Conservation (phyloP, 2,888 invertebrate species). For the Gari tellinella region DNA sequence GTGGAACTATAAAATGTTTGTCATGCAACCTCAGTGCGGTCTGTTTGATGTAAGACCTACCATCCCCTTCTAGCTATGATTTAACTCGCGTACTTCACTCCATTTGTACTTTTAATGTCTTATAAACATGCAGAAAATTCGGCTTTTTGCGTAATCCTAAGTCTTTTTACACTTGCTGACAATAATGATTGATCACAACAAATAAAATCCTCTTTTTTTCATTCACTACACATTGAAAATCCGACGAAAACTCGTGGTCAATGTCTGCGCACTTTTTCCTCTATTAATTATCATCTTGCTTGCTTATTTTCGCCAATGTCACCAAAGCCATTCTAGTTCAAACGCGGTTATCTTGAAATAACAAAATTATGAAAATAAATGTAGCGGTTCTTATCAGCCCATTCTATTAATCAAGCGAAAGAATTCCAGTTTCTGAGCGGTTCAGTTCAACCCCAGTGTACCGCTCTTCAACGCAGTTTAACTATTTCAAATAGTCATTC, state of each 20-base stretch:
- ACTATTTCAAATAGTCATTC: background rate
- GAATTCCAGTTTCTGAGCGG: background rate
- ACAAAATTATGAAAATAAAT: constrained; percentile 48
- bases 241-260: background rate
- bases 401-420: constrained; percentile 21
- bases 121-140: too few species aligned
- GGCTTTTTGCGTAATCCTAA: too few species aligned
- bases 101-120: too few species aligned
- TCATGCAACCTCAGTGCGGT: too few species aligned
- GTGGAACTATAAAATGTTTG: too few species aligned
- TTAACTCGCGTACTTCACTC: too few species aligned
- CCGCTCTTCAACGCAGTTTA: background rate
- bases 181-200: too few species aligned
- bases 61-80: too few species aligned
- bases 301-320: background rate
- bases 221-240: too few species aligned
- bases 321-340: background rate
- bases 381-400: constrained; percentile 36
- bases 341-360: constrained; percentile 20
- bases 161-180: too few species aligned
- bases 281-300: constrained; percentile 2
- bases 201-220: too few species aligned
- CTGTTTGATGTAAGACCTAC: too few species aligned
- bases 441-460: background rate
- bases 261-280: background rate